phyloP scores from a whole-genome alignment of 2,113 vertebrate species.

The Paramormyrops kingsleyae region DNA sequence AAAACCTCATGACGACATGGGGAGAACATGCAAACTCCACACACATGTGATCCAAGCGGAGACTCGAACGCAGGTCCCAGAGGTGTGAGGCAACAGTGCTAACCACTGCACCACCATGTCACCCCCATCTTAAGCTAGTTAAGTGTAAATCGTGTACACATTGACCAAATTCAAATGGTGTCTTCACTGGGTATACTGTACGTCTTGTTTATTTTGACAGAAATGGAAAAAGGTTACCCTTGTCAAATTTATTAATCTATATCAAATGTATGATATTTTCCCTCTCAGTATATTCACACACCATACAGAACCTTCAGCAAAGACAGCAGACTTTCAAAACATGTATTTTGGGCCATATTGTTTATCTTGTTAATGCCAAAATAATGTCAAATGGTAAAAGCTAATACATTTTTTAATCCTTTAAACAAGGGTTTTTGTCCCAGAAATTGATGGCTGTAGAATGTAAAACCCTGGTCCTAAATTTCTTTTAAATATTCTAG shows the following conservation, averaged over 20 bases:
- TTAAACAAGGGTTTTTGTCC: not conserved
- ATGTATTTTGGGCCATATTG: constrained; percentile 38
- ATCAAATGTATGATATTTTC: constrained; percentile 48
- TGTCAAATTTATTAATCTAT: constrained; percentile 65
- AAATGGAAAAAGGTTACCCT: constrained; percentile 56
- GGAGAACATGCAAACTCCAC: too few species aligned
- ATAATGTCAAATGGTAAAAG: not conserved
- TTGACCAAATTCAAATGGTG: constrained; percentile 43
- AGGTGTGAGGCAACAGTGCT: too few species aligned
- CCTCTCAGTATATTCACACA: constrained; percentile 51
- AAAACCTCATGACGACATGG: too few species aligned
- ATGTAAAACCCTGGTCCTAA: not conserved
- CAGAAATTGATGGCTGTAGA: not conserved
- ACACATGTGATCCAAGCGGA: too few species aligned
- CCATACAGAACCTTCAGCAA: constrained; percentile 27
- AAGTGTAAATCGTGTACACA: constrained; percentile 23
- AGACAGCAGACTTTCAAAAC: constrained; percentile 34
- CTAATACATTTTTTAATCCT: not conserved
- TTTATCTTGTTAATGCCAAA: constrained; percentile 21
- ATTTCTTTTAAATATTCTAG: constrained; percentile 28
- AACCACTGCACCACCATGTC: too few species aligned
- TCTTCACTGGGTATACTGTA: constrained; percentile 47
- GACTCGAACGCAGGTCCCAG: too few species aligned
- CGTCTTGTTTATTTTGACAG: constrained; percentile 51
- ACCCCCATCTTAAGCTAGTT: too few species aligned